These are phyloP conservation scores for Nestor notabilis DNA, from an alignment of 2,113 vertebrate genomes.

Conservation along the genomic window DNA sequence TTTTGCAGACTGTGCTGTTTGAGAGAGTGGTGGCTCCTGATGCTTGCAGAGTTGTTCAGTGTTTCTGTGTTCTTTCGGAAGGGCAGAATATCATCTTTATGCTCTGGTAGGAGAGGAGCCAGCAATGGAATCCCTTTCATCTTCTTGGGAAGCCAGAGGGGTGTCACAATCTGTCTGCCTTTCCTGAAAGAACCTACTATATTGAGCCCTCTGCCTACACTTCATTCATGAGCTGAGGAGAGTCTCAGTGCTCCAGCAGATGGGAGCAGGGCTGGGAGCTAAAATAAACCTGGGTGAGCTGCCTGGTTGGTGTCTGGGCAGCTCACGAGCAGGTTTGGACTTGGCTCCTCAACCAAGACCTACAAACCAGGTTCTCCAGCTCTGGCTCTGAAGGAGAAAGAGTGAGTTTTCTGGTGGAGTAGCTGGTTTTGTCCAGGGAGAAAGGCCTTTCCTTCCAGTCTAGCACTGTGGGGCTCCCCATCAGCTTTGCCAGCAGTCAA, in stretches of 20 bases:
- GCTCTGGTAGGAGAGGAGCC: neutral
- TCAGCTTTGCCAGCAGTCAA: neutral
- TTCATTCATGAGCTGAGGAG: neutral
- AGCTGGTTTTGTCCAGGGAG: neutral
- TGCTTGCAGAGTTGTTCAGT: neutral
- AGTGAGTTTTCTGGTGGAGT: rapidly evolving
- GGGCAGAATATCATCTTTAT: neutral
- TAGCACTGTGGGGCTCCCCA: rapidly evolving
- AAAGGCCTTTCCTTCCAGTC: neutral
- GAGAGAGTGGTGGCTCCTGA: neutral
- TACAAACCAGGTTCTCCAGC: neutral
- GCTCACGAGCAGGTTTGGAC: rapidly evolving
- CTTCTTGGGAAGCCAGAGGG: neutral
- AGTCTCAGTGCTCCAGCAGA: neutral
- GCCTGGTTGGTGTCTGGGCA: neutral
- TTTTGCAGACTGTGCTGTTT: neutral
- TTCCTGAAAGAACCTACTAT: neutral
- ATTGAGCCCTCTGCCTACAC: neutral
- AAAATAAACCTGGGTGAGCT: rapidly evolving
- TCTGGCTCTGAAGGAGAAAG: neutral
- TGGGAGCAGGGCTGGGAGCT: neutral
- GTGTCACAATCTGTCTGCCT: neutral
- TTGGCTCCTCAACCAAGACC: neutral
- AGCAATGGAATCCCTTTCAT: neutral
- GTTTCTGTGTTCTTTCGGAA: neutral